These are phyloP conservation scores for Callopanchax toddi DNA, from an alignment of 2,113 vertebrate species.

Conservation along the genomic window DNA sequence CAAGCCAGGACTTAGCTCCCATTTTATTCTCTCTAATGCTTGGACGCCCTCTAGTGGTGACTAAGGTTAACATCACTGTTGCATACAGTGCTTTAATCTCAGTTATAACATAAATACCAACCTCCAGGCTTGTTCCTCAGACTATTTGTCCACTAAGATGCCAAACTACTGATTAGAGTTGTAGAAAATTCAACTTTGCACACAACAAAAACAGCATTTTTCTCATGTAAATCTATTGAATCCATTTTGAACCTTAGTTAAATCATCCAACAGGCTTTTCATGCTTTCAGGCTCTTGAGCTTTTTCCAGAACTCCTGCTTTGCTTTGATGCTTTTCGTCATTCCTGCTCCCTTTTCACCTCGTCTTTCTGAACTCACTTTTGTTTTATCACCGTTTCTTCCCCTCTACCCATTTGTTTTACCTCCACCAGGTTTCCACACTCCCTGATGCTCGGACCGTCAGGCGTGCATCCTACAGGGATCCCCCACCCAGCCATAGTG, in stretches of 20 bases:
- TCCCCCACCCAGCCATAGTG: conserved; percentile 95
- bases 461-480: conserved; percentile 93
- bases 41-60: conserved; percentile 54
- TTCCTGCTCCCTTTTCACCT: no score
- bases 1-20: no score
- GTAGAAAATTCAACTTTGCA: neutral
- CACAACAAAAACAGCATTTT: neutral
- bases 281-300: conserved; percentile 40
- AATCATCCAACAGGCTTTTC: conserved; percentile 16
- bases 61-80: neutral
- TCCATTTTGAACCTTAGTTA: neutral
- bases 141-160: neutral
- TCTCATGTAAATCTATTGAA: neutral
- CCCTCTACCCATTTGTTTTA: neutral
- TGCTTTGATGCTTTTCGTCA: conserved; percentile 27
- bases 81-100: neutral
- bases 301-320: conserved; percentile 19
- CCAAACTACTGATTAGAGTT: no score
- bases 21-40: neutral
- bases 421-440: conserved; percentile 89
- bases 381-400: neutral
- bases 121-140: neutral
- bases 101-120: neutral
- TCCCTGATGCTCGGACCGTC: conserved; percentile 92
- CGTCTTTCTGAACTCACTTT: conserved; percentile 3